Percentiles rank a stretch among this genome's conserved stretches.
Evolutionary conservation across 2,888 invertebrate genomes (phyloP).

Genomic region (Arge pagana): DNA sequence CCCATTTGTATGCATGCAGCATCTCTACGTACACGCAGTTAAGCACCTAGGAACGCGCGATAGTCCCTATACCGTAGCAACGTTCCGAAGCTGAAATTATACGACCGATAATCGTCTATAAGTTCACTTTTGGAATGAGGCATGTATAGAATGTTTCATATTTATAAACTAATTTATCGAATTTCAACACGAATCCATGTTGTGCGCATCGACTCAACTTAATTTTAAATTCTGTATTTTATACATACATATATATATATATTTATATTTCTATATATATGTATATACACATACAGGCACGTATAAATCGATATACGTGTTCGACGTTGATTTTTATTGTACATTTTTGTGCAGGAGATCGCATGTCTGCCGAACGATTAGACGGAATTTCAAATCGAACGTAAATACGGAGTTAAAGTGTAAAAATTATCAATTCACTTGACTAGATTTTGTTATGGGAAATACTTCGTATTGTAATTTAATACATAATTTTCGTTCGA

Average conservation of each 20-base stretch:
- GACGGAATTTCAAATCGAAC: constrained; percentile 23
- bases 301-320: too few species aligned
- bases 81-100: too few species aligned
- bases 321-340: constrained; percentile 11
- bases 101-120: too few species aligned
- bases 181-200: constrained; percentile 3
- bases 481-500: not conserved
- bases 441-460: constrained; percentile 29
- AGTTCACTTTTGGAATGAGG: too few species aligned
- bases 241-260: constrained; percentile 7
- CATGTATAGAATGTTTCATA: constrained; percentile 31
- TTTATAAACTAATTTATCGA: constrained; percentile 23
- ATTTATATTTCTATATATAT: constrained; percentile 7
- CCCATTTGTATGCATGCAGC: too few species aligned
- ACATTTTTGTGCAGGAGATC: constrained; percentile 16
- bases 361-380: constrained; percentile 6
- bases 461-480: constrained; percentile 6
- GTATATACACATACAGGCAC: constrained; percentile 7
- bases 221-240: not conserved
- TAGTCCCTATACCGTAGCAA: too few species aligned
- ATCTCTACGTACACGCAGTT: too few species aligned
- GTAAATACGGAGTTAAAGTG: constrained; percentile 33
- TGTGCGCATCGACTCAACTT: constrained; percentile 15
- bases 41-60: too few species aligned
- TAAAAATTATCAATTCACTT: constrained; percentile 30